Percentiles rank a stretch among this genome's conserved stretches.
These are phyloP conservation scores for Andrena flavipes DNA, from an alignment of 2,888 invertebrate genomes.

Conservation along the genomic window DNA sequence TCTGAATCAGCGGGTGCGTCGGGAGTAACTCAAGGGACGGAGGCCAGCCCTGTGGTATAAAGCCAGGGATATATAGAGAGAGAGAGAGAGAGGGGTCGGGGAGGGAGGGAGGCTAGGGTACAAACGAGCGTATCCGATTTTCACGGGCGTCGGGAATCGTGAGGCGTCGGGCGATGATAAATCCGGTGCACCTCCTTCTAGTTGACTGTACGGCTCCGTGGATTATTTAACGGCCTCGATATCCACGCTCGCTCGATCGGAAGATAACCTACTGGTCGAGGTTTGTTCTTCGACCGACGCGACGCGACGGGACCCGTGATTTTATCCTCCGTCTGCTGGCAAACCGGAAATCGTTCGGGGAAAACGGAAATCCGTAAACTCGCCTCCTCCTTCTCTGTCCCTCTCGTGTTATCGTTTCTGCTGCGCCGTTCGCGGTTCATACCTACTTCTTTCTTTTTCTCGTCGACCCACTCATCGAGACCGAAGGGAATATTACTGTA, in stretches of 20 bases:
- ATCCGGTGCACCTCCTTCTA: slow-evolving; percentile 24
- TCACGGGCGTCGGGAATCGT: slow-evolving; percentile 35
- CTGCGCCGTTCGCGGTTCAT: too few species aligned
- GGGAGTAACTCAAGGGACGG: background rate
- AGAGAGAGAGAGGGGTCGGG: slow-evolving; percentile 14
- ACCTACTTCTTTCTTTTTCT: too few species aligned
- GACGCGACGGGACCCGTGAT: slow-evolving; percentile 11
- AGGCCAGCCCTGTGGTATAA: background rate
- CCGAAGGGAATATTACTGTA: too few species aligned
- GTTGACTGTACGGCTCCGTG: slow-evolving; percentile 7
- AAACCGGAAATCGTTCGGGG: slow-evolving; percentile 47
- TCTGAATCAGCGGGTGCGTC: too few species aligned
- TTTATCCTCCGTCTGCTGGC: slow-evolving; percentile 22
- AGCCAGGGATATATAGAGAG: slow-evolving; percentile 36
- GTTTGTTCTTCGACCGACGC: slow-evolving; percentile 57
- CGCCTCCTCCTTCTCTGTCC: slow-evolving; percentile 13
- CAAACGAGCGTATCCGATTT: slow-evolving; percentile 37
- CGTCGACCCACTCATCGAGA: too few species aligned
- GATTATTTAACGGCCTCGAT: slow-evolving; percentile 37
- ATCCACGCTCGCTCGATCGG: slow-evolving; percentile 30
- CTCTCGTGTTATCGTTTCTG: background rate
- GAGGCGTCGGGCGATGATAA: slow-evolving; percentile 36
- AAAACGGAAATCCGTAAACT: slow-evolving; percentile 20
- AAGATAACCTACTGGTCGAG: slow-evolving; percentile 64
- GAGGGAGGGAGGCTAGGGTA: slow-evolving; percentile 36